Conservation (phyloP, 2,113 vertebrate genomes). For the Myrmophylax atrothorax region DNA sequence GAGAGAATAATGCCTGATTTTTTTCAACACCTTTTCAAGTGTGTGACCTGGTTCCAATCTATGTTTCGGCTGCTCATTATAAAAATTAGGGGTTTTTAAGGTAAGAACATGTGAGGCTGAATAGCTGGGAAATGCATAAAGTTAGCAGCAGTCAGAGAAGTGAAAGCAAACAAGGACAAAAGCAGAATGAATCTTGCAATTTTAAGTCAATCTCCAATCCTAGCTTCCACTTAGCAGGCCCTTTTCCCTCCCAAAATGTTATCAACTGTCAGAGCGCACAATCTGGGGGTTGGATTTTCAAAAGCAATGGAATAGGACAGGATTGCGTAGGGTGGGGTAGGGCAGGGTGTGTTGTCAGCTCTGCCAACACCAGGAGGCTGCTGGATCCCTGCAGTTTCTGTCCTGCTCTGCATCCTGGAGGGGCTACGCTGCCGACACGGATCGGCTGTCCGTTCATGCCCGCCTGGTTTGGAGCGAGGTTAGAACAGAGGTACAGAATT, state of each 20-base stretch:
- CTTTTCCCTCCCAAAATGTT: not conserved
- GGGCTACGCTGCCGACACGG: not conserved
- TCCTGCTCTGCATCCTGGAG: not conserved
- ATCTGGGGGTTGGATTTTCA: not conserved
- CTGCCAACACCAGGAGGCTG: not conserved
- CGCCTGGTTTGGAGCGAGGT: fast-evolving
- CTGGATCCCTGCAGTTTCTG: not conserved
- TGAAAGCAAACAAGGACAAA: not conserved
- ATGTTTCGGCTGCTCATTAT: not conserved
- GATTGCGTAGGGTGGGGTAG: fast-evolving
- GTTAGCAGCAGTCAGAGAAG: not conserved
- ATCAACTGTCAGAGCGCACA: not conserved
- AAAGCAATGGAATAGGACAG: not conserved
- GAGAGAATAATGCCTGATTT: not conserved
- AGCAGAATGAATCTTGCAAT: not conserved
- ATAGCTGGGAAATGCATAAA: not conserved
- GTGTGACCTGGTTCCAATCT: not conserved
- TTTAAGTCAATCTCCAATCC: not conserved
- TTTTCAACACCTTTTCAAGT: not conserved
- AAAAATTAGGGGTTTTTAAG: not conserved
- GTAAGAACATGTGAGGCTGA: not conserved
- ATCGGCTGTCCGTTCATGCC: fast-evolving
- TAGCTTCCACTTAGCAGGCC: not conserved
- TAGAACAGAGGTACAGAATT: not conserved
- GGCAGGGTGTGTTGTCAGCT: not conserved